Evolutionary conservation across 2,888 invertebrate genomes (phyloP).

Genomic region (Drosophila lutescens): DNA sequence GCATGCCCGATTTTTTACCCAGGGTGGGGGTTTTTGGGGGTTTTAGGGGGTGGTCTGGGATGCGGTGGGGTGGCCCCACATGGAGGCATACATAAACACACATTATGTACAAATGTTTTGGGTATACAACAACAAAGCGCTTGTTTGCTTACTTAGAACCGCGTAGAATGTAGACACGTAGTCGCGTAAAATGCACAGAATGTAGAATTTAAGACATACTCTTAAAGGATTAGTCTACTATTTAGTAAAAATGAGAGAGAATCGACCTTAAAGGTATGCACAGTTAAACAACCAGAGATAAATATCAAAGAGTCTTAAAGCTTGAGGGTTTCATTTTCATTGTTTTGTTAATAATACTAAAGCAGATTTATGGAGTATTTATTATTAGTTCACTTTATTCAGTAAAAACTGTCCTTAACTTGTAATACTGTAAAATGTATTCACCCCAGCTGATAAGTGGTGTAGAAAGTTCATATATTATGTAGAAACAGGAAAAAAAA

Average conservation of each 20-base stretch:
- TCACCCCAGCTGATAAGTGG: neutral
- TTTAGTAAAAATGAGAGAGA: neutral
- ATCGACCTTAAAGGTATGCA: no score
- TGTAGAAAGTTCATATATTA: conserved; percentile 14
- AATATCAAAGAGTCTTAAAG: no score
- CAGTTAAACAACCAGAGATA: no score
- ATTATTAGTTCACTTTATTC: neutral
- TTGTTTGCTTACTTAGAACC: conserved; percentile 44
- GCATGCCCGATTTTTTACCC: conserved; percentile 61
- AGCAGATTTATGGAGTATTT: no score
- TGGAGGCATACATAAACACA: conserved; percentile 32
- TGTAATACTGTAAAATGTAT: neutral
- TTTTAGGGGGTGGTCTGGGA: neutral
- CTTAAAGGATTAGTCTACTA: neutral
- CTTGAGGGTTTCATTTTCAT: no score
- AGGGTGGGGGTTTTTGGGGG: conserved; percentile 1
- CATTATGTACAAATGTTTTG: conserved; percentile 58
- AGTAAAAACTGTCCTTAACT: neutral
- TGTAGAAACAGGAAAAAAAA: conserved; percentile 2
- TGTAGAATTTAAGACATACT: neutral
- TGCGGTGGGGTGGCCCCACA: conserved; percentile 4
- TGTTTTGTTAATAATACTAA: no score
- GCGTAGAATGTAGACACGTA: conserved; percentile 35
- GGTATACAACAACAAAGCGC: conserved; percentile 61
- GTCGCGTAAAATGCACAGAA: conserved; percentile 16